phyloP scores from a whole-genome alignment of 2,888 invertebrate species.

The Drepanosiphum platanoidis region DNA sequence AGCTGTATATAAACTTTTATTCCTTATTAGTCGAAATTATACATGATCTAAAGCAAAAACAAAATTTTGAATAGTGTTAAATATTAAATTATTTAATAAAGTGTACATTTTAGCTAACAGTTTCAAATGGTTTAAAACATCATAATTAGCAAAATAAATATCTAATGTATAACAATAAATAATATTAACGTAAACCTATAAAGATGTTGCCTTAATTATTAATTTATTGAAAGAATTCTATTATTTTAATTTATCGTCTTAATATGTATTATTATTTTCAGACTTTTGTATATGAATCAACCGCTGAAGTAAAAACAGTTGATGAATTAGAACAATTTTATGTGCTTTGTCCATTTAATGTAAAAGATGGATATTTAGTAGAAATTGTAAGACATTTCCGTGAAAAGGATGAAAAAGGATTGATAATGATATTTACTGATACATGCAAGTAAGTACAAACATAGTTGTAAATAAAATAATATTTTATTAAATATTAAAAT shows the following conservation, averaged over 20 bases:
- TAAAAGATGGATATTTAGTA: conserved; percentile 91
- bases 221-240: not conserved
- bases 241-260: not conserved
- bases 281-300: conserved; percentile 72
- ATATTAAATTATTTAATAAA: too few species aligned
- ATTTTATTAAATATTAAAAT: too few species aligned
- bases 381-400: conserved; percentile 82
- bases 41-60: too few species aligned
- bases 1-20: too few species aligned
- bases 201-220: not conserved
- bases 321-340: conserved; percentile 90
- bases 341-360: conserved; percentile 88
- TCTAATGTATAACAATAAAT: too few species aligned
- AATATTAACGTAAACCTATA: not conserved
- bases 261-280: not conserved
- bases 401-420: conserved; percentile 78
- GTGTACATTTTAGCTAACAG: too few species aligned
- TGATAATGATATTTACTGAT: conserved; percentile 93
- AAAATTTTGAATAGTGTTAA: too few species aligned
- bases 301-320: conserved; percentile 82
- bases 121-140: too few species aligned
- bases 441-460: conserved; percentile 84
- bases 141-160: too few species aligned
- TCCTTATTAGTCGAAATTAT: too few species aligned
- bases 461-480: too few species aligned